Conservation (phyloP, 2,113 vertebrate species). For the Lasiurus cinereus region DNA sequence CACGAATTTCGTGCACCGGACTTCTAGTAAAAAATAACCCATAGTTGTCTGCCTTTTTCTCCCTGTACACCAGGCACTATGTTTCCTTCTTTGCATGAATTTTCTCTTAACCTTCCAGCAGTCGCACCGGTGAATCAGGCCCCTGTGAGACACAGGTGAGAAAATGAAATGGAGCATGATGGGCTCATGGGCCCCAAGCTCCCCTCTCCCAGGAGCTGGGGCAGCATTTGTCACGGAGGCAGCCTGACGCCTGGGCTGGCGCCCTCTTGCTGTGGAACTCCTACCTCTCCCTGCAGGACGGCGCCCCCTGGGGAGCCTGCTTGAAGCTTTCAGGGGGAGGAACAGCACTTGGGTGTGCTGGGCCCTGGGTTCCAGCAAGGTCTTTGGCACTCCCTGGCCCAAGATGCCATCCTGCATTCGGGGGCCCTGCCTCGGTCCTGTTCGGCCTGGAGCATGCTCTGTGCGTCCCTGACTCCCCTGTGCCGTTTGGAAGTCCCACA, state of each 20-base stretch:
- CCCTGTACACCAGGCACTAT: neutral
- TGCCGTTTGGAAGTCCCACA: neutral
- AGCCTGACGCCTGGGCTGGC: neutral
- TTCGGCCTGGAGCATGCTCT: neutral
- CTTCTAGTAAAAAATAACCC: neutral
- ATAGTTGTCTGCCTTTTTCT: neutral
- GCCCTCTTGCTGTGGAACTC: fast-evolving
- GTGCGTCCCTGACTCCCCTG: neutral
- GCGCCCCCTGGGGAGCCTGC: fast-evolving
- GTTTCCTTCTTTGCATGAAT: slow-evolving; percentile 6
- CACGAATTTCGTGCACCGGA: no score
- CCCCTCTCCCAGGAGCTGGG: neutral
- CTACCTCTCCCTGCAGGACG: fast-evolving
- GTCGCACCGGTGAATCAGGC: neutral
- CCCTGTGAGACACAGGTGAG: neutral
- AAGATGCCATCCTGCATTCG: neutral
- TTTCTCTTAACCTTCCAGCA: slow-evolving; percentile 9
- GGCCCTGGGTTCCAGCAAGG: neutral
- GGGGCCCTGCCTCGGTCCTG: neutral
- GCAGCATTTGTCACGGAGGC: neutral
- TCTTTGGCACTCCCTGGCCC: neutral
- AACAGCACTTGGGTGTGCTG: neutral
- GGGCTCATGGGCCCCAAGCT: neutral
- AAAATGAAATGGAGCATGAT: neutral
- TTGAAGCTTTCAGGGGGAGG: neutral